Percentiles rank a stretch among this genome's conserved stretches.
Conservation (phyloP, 2,113 vertebrate genomes). For the Dipodomys ordii region DNA sequence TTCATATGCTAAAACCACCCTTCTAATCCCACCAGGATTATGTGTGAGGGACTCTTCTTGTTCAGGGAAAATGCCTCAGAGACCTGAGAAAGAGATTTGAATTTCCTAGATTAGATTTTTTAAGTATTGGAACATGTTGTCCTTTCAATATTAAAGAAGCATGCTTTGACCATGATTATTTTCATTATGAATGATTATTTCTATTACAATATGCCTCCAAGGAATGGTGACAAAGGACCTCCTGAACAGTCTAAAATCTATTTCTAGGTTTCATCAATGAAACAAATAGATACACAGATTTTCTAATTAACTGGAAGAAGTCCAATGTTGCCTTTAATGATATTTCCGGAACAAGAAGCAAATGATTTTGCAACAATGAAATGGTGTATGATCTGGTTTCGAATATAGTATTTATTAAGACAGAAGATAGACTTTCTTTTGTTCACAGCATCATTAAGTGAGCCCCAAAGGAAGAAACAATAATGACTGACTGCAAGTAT, state of each 20-base stretch:
- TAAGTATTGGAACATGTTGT: slow-evolving; percentile 49
- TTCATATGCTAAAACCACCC: slow-evolving; percentile 1
- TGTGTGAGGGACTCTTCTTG: not conserved
- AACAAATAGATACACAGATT: slow-evolving; percentile 50
- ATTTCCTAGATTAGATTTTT: slow-evolving; percentile 54
- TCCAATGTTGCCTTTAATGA: slow-evolving; percentile 7
- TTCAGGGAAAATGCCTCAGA: slow-evolving; percentile 26
- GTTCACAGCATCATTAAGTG: slow-evolving; percentile 16
- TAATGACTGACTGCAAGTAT: slow-evolving; percentile 21
- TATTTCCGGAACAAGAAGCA: slow-evolving; percentile 55
- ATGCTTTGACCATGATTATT: slow-evolving; percentile 61
- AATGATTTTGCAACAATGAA: slow-evolving; percentile 46
- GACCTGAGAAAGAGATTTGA: slow-evolving; percentile 36
- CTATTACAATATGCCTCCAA: slow-evolving; percentile 40
- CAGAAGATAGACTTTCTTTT: slow-evolving; percentile 10
- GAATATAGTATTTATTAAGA: slow-evolving; percentile 56
- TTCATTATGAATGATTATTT: slow-evolving; percentile 69
- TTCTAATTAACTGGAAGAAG: slow-evolving; percentile 61
- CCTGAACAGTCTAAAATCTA: slow-evolving; percentile 54
- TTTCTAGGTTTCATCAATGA: slow-evolving; percentile 61
- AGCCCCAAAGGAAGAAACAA: slow-evolving; percentile 45
- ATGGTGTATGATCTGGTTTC: slow-evolving; percentile 27
- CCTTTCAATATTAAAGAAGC: slow-evolving; percentile 62
- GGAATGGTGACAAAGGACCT: slow-evolving; percentile 44
- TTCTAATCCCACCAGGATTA: slow-evolving; percentile 40